These are phyloP conservation scores for Acrocephalus kingi DNA, from an alignment of 2,113 vertebrate species.

Conservation along the genomic window DNA sequence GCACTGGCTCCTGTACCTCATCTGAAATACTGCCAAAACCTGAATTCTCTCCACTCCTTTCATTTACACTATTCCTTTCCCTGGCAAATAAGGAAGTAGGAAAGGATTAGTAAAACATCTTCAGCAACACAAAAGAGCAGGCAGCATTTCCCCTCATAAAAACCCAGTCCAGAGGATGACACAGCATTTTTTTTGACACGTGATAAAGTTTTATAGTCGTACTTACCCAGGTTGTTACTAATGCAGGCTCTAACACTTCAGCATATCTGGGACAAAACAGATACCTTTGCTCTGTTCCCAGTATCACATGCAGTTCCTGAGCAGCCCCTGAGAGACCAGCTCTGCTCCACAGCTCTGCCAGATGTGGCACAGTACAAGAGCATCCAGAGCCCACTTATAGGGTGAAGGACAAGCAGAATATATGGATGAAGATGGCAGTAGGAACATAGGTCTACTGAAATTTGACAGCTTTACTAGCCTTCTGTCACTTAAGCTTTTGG, in stretches of 20 bases:
- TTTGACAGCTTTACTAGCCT: neutral
- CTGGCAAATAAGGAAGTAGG: neutral
- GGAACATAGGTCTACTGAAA: neutral
- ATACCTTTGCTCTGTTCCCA: neutral
- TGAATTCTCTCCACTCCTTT: neutral
- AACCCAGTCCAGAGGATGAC: neutral
- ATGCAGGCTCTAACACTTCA: neutral
- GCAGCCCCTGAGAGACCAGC: neutral
- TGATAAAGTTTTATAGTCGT: neutral
- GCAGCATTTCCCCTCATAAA: neutral
- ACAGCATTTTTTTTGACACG: neutral
- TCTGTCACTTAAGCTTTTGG: neutral
- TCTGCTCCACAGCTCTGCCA: neutral
- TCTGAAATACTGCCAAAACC: neutral
- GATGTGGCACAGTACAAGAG: rapidly evolving
- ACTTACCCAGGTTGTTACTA: neutral
- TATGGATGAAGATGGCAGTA: neutral
- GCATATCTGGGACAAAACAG: neutral
- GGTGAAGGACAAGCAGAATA: neutral
- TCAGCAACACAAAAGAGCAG: neutral
- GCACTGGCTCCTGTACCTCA: neutral
- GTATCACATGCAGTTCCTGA: rapidly evolving
- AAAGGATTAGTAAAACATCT: neutral
- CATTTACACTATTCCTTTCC: neutral
- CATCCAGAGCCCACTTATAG: neutral